Conservation (phyloP, 92 coral and sea anemone genomes). For the Phenganax subtilis region DNA sequence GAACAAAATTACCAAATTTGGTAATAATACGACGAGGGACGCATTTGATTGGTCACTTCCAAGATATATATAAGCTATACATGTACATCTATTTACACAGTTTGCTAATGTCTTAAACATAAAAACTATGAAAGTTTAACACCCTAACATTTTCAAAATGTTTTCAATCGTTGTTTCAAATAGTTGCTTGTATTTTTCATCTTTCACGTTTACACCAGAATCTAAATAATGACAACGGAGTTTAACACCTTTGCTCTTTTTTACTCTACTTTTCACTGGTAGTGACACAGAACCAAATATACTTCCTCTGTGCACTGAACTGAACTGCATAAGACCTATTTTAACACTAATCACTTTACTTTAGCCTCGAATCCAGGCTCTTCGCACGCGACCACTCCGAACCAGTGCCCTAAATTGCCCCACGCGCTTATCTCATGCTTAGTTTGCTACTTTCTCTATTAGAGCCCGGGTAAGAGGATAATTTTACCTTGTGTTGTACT, state of each 20-base stretch:
- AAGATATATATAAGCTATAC: not conserved
- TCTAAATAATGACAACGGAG: not conserved
- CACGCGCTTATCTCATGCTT: too few relatives aligned
- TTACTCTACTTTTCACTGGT: too few relatives aligned
- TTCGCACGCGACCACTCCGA: too few relatives aligned
- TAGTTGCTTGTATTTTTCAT: conserved; percentile 19
- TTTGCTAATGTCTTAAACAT: not conserved
- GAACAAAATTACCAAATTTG: not conserved
- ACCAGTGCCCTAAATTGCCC: too few relatives aligned
- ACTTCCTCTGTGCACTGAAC: not conserved
- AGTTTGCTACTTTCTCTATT: too few relatives aligned
- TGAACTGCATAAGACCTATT: not conserved
- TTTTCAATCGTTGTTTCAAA: conserved; percentile 24
- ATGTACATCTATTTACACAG: not conserved
- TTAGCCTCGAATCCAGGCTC: too few relatives aligned
- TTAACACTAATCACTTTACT: too few relatives aligned
- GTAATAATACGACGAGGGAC: not conserved
- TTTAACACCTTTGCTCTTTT: too few relatives aligned
- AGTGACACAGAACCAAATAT: not conserved
- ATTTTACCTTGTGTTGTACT: conserved; percentile 16
- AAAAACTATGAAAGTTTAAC: not conserved
- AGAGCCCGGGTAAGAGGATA: not conserved
- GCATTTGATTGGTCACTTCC: too few relatives aligned
- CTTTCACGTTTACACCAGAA: conserved; percentile 10
- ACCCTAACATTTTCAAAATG: conserved; percentile 35